Conservation (phyloP, 2,113 vertebrate species). For the Paedocypris sp. region DNA sequence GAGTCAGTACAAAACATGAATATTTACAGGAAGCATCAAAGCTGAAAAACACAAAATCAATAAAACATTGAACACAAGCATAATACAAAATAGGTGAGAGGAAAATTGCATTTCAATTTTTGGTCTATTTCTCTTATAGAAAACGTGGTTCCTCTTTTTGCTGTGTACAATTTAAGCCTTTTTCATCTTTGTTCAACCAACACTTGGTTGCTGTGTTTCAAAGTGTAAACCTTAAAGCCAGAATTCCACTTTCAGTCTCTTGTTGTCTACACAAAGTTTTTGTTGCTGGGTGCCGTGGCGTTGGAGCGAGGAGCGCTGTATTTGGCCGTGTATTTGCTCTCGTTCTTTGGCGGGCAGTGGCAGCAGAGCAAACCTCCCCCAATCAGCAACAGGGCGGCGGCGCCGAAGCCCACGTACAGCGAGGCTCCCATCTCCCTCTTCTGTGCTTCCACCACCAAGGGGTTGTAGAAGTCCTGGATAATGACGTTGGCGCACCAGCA, state of each 20-base stretch:
- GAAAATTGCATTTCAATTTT: no score
- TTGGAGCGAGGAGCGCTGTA: conserved; percentile 51
- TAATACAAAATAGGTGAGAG: no score
- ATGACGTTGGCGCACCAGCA: conserved; percentile 60
- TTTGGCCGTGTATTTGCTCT: conserved; percentile 40
- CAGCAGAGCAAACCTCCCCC: conserved; percentile 61
- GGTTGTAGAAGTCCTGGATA: conserved; percentile 62
- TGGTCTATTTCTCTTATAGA: no score
- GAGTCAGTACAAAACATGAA: no score
- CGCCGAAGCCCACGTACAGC: conserved; percentile 63
- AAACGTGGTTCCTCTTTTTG: no score
- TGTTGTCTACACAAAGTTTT: conserved; percentile 49
- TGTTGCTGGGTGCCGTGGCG: conserved; percentile 40
- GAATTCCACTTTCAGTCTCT: background rate
- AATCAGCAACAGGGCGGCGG: conserved; percentile 55
- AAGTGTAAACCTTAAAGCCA: conserved; percentile 6
- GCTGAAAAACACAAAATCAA: no score
- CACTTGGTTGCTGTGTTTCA: no score
- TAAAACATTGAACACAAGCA: no score
- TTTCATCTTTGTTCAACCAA: no score
- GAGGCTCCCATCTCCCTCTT: conserved; percentile 61
- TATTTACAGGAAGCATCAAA: no score
- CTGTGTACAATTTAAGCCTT: no score
- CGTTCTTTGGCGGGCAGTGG: conserved; percentile 52
- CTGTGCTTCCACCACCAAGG: conserved; percentile 37